Evolutionary conservation across 2,113 vertebrate species (phyloP).

Genomic region (Paedocypris sp.): DNA sequence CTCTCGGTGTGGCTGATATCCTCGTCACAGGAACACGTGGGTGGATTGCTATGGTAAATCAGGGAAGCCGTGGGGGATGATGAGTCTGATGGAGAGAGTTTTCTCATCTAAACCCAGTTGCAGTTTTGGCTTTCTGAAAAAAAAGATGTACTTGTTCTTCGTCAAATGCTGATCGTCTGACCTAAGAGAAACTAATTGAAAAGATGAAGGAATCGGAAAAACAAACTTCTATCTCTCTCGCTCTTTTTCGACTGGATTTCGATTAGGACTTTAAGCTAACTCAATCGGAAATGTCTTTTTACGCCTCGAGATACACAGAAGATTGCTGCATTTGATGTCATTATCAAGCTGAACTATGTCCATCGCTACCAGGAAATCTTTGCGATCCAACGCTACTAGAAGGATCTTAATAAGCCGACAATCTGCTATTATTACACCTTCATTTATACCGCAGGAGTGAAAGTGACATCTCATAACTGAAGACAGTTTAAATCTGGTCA

Average conservation of each 20-base stretch:
- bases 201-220: not conserved
- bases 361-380: not conserved
- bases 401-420: not conserved
- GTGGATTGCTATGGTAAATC: conserved; percentile 16
- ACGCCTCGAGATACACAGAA: conserved; percentile 4
- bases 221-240: not conserved
- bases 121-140: not conserved
- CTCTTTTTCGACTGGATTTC: not conserved
- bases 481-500: not conserved
- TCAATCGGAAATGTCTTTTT: not conserved
- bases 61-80: conserved; percentile 14
- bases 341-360: conserved; percentile 4
- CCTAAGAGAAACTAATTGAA: not conserved
- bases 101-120: conserved; percentile 11
- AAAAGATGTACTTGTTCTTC: not conserved
- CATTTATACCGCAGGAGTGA: not conserved
- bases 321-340: not conserved
- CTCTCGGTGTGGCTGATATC: not conserved
- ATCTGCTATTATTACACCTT: not conserved
- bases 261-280: no score
- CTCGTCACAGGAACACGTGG: not conserved
- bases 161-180: not conserved
- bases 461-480: not conserved
- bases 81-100: conserved; percentile 18
- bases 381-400: no score